Evolutionary conservation across 2,888 invertebrate species (phyloP), one percentile per base, ranked within the genome.

Genomic region (Drosophila ustulata): DNA sequence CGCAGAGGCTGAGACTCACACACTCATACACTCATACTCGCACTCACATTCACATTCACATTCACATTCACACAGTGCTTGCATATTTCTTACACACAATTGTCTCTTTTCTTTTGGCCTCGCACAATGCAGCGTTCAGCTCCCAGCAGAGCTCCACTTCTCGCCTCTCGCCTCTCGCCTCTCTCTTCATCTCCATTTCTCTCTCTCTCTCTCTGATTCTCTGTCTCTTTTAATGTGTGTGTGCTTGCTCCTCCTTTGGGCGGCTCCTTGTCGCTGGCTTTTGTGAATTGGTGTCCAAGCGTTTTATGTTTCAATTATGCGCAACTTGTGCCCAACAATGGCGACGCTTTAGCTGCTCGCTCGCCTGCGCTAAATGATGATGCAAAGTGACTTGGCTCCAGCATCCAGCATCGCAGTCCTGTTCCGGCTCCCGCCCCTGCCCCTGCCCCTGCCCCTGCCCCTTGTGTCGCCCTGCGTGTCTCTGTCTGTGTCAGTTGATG

Each of bases 211-310:
- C 18, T 13, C 41, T 32, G 18, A 11, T 3, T 23, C 41, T 25
- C 3, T 26, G 4, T 18, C 13, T 32, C 7, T 23, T 6, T 23
- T 1, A 41, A 23, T 30, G 49, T 41, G 49, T 51, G 37, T 37
- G 37, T 37, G 37, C 4, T 37, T 57, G 57, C 57, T 57, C 57
- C 57, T 57, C 57, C 57, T 57, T 34, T 8, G 23, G 28, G 39
- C 18, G 57, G 55, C 34, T 66, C 71, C 66, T 26, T 52, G 8
- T 65, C 68, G 65, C 72, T 81, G 85, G 80, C 85, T 87, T 81
- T 85, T 85, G 87, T 89, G 89, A 84, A 88, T 89, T 84, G 84
- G 82, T 87, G 80, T 88, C 86, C 84, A 82, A 87, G 88, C 84
- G 85, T 88, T 82, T 88, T 84, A 80, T 79, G 77, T 86, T 85